Evolutionary conservation across 2,888 invertebrate genomes (phyloP), one percentile per base, ranked within the genome.

Genomic region (Digitonthophagus gazella): DNA sequence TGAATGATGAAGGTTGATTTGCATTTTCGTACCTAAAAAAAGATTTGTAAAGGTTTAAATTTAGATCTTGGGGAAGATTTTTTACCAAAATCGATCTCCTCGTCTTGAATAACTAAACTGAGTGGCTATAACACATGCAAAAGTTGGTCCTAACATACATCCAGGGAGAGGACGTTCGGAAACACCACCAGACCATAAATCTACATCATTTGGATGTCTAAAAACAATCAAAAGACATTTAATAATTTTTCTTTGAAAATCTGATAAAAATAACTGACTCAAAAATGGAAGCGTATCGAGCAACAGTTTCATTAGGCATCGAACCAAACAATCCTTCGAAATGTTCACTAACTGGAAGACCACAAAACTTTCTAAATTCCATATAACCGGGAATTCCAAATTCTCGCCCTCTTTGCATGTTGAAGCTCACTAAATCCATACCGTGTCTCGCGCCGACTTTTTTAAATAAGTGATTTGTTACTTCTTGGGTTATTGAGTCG

Each of bases 141-240:
- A 97, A 65, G 96, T 95, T 0, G 97, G 96, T 65, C 97, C 97
- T 71, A 97, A 86, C 91, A 97, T 93, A 67, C 95, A 95, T 58
- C 95, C 96, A 5, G 94, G 93, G 67, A 96, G 85, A 1, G 96
- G 93, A 71, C 91, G 86, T 80, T 97, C 97, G 0, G 96, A 95
- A 4, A 97, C 95, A 64, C 96, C 97, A 64, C 96, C 97, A 15
- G 95, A 94, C 95, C 96, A 97, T 67, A 97, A 85, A 85, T 97
- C 97, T 63, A 97, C 93, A 81, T 97, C 97, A 71, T 91, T 88
- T 1, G 96, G 95, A 81, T 94, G 92, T 72, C 92, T 92, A 77
- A 2, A 80, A 76, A 68, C 58, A 18, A 19, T 28, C 16, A 54
- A 22, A 22, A 11, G 11, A 67, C 11, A n/a, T 22, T 67, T 54